Evolutionary conservation across 2,797 vertebrate species (phyloP).

Genomic region (Lemur catta): DNA sequence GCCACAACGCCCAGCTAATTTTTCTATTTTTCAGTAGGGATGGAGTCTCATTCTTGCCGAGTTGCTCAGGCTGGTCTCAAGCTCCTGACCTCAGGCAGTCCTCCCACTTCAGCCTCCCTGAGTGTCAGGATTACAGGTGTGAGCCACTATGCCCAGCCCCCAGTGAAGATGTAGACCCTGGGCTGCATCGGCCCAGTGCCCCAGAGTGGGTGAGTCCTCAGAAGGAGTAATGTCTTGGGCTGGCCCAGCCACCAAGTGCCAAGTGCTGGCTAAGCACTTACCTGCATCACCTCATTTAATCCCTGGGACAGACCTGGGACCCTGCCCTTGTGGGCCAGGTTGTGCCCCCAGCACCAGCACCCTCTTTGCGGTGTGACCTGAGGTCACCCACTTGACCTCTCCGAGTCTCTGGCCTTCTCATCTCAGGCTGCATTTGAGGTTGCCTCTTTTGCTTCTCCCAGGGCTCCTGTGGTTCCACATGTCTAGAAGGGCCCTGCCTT

Average conservation of each 20-base stretch:
- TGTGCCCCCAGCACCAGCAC: background rate
- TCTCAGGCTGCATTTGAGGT: too few species aligned
- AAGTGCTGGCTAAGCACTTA: background rate
- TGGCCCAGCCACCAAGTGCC: background rate
- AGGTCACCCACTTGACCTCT: background rate
- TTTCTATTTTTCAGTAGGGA: too few species aligned
- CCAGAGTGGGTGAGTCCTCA: background rate
- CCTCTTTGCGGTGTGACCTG: background rate
- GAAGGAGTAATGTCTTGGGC: background rate
- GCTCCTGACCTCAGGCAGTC: too few species aligned
- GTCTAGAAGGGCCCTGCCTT: background rate
- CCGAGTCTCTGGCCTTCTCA: background rate
- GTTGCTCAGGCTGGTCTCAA: too few species aligned
- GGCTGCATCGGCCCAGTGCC: background rate
- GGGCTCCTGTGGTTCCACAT: background rate
- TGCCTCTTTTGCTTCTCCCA: background rate
- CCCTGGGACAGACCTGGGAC: background rate
- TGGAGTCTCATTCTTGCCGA: too few species aligned
- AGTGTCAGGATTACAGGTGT: too few species aligned
- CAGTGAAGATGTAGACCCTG: background rate
- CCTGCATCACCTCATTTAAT: background rate
- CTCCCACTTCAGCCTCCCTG: too few species aligned
- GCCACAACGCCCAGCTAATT: too few species aligned
- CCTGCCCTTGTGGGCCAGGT: background rate
- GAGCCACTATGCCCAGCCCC: too few species aligned